phyloP scores from a whole-genome alignment of 2,113 vertebrate species.

The Corythornis madagascariensis region DNA sequence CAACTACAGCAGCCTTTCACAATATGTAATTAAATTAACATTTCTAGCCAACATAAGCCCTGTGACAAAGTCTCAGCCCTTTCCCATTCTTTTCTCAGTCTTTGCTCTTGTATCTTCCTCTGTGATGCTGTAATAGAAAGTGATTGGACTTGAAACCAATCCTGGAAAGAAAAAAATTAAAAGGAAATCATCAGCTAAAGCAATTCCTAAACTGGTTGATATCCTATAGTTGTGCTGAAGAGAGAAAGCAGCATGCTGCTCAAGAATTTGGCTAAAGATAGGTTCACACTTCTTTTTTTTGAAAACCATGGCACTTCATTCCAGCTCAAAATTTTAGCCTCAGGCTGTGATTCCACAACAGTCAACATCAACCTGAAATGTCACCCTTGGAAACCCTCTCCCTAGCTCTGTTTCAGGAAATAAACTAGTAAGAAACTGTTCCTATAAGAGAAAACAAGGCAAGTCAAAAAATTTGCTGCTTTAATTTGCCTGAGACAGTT shows the following conservation, averaged over 20 bases:
- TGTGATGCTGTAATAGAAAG: neutral
- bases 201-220: neutral
- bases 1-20: conserved; percentile 20
- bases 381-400: neutral
- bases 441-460: neutral
- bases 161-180: neutral
- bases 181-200: neutral
- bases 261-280: neutral
- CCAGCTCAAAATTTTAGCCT: conserved; percentile 30
- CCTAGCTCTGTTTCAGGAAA: neutral
- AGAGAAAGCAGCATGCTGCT: neutral
- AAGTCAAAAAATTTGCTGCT: neutral
- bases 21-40: conserved; percentile 2
- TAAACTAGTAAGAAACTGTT: neutral
- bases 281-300: neutral
- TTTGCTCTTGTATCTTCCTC: neutral
- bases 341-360: neutral
- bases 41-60: neutral
- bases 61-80: neutral
- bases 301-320: neutral
- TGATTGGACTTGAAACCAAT: neutral
- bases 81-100: neutral
- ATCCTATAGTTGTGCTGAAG: neutral
- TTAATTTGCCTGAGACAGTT: neutral
- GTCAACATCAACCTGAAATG: conserved; percentile 24